Evolutionary conservation across 92 coral and sea anemone genomes (phyloP).

Genomic region (Pocillopora meandrina): DNA sequence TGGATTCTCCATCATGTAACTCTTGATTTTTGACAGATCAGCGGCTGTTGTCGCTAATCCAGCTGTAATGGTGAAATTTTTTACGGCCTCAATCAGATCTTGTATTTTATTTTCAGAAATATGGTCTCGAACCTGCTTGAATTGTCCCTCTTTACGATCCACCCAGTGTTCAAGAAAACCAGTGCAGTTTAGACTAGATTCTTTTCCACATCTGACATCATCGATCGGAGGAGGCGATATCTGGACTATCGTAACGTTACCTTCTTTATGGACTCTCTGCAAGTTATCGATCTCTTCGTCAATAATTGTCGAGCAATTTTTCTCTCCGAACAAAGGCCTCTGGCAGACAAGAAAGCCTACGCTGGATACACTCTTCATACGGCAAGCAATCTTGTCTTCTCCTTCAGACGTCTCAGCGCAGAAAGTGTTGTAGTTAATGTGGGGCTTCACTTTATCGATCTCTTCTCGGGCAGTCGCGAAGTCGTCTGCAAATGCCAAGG

Average conservation of each 20-base stretch:
- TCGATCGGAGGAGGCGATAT: conserved; percentile 16
- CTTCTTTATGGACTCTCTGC: not conserved
- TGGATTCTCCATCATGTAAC: conserved; percentile 27
- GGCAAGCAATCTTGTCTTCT: conserved; percentile 52
- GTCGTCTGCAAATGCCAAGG: not conserved
- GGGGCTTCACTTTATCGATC: not conserved
- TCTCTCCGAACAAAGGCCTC: not conserved
- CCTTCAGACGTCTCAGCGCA: conserved; percentile 30
- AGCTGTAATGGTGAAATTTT: not conserved
- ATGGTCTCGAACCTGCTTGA: conserved; percentile 44
- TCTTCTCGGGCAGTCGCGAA: not conserved
- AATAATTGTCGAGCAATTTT: not conserved
- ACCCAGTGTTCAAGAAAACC: conserved; percentile 53
- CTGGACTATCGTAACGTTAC: conserved; percentile 22
- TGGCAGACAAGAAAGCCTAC: not conserved
- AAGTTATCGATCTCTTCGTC: not conserved
- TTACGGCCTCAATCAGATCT: conserved; percentile 14
- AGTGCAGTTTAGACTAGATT: conserved; percentile 10
- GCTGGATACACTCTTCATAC: not conserved
- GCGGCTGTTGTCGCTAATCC: not conserved
- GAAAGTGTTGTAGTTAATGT: conserved; percentile 35
- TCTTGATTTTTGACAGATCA: conserved; percentile 32
- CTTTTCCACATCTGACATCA: conserved; percentile 36
- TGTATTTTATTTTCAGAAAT: not conserved
- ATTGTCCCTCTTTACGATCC: conserved; percentile 4